phyloP scores from a whole-genome alignment of 2,888 invertebrate genomes.

The Oegoconia quadripuncta region DNA sequence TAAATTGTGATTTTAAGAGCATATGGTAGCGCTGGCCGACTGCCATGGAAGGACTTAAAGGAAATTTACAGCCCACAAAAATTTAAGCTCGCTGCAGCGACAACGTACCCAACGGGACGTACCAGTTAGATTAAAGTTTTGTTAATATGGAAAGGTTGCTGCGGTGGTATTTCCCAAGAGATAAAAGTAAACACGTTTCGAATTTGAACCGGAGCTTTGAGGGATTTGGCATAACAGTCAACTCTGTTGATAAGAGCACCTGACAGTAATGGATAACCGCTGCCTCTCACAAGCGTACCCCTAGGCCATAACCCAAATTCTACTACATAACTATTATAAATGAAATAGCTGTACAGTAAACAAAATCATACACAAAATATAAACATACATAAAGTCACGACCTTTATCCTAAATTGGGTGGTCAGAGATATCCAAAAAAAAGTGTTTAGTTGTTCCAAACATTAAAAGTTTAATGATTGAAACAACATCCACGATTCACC shows the following conservation, averaged over 20 bases:
- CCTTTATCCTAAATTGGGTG: too few relatives aligned
- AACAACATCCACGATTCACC: too few relatives aligned
- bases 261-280: constrained; percentile 24
- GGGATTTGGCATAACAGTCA: constrained; percentile 31
- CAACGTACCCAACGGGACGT: constrained; percentile 37
- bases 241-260: constrained; percentile 35
- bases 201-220: constrained; percentile 34
- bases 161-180: constrained; percentile 50
- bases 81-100: constrained; percentile 40
- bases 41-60: constrained; percentile 61
- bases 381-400: too few relatives aligned
- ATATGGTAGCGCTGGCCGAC: constrained; percentile 52
- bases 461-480: too few relatives aligned
- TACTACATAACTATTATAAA: too few relatives aligned
- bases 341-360: too few relatives aligned
- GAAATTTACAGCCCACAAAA: constrained; percentile 67
- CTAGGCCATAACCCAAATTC: too few relatives aligned
- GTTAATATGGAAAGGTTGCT: constrained; percentile 57
- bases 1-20: constrained; percentile 49
- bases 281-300: constrained; percentile 25
- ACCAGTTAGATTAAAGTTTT: constrained; percentile 60
- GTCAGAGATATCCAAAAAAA: too few relatives aligned
- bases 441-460: too few relatives aligned
- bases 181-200: constrained; percentile 44
- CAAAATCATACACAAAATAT: too few relatives aligned